Base-by-base conservation (phyloP, 1,140 invertebrate species). In the Cydia pomonella region DNA sequence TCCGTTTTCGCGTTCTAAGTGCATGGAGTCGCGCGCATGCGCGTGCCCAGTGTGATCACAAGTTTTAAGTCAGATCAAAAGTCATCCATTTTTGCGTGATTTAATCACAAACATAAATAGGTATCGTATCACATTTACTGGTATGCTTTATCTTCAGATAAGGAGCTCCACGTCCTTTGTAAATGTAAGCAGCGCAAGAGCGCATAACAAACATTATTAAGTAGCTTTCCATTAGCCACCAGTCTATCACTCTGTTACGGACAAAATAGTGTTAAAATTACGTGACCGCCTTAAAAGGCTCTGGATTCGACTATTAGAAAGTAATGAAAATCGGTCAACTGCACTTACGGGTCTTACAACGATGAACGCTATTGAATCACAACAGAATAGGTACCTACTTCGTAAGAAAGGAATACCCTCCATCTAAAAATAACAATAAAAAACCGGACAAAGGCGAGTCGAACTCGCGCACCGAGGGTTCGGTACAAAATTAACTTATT, bases 271-370 rank as follows among this genome's bases (percentile, higher is more conserved):
- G 82, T 76, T 84, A 84, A 84, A 85, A 82, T 81, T 83, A 86
- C 83, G 83, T 83, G 86, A 84, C 80, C 75, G 76, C 83, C 83
- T 80, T 87, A 77, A 83, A 75, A 85, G 74, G 75, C 50, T 64
- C 62, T 76, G 79, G 83, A 78, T 82, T 74, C 82, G 79, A 79
- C 81, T 77, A 84, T 82, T 88, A 86, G 87, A 87, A 86, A 89
- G 86, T 88, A 71, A 77, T 69, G n/a, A 69, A 69, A 69, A 69
- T 69, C 64, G 64, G 64, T 69, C 29, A 69, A 69, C 29, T 69
- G 29, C 18, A 69, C 64, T 69, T n/a, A 33, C 25, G 7, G 18
- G n/a, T 18, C 16, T 6, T 18, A 53, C 50, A 53, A 53, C 50
- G 50, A 50, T 18, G n/a, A 18, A 53, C 50, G 50, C n/a, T 18